Percentiles rank a stretch among this genome's conserved stretches.
phyloP scores from a whole-genome alignment of 2,888 invertebrate species.

The Conus canariensis region DNA sequence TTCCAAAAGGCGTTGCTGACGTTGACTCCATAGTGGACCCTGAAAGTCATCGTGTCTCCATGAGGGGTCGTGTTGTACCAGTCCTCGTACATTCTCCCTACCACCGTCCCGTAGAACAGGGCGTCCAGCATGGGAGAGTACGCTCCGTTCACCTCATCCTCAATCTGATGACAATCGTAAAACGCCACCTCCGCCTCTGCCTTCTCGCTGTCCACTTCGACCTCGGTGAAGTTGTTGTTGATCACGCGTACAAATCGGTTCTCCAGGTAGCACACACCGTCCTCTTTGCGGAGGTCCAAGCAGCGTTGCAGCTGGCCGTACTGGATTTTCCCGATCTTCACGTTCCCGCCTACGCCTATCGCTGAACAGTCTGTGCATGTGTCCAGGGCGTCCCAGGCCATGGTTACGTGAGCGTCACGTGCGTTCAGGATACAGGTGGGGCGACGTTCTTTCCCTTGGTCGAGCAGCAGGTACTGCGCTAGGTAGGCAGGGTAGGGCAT shows the following conservation, averaged over 20 bases:
- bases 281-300: conserved; percentile 44
- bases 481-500: conserved; percentile 28
- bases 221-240: conserved; percentile 52
- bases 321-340: conserved; percentile 55
- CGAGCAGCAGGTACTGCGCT: conserved; percentile 32
- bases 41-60: conserved; percentile 42
- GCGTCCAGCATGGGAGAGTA: conserved; percentile 60
- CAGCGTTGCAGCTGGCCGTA: conserved; percentile 55
- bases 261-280: conserved; percentile 56
- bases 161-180: conserved; percentile 54
- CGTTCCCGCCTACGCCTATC: conserved; percentile 57
- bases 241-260: conserved; percentile 61
- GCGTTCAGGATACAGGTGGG: conserved; percentile 33
- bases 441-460: not conserved
- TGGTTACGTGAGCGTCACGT: not conserved
- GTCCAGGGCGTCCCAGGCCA: conserved; percentile 36
- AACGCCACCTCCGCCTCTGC: conserved; percentile 47
- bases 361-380: not conserved
- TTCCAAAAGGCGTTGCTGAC: conserved; percentile 63
- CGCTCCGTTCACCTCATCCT: conserved; percentile 59
- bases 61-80: conserved; percentile 52
- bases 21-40: conserved; percentile 58
- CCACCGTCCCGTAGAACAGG: conserved; percentile 57
- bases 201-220: not conserved
- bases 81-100: conserved; percentile 62